Percentiles rank a stretch among this genome's conserved stretches.
Evolutionary conservation across 1,140 invertebrate species (phyloP).

Genomic region (Lepidurus packardi): DNA sequence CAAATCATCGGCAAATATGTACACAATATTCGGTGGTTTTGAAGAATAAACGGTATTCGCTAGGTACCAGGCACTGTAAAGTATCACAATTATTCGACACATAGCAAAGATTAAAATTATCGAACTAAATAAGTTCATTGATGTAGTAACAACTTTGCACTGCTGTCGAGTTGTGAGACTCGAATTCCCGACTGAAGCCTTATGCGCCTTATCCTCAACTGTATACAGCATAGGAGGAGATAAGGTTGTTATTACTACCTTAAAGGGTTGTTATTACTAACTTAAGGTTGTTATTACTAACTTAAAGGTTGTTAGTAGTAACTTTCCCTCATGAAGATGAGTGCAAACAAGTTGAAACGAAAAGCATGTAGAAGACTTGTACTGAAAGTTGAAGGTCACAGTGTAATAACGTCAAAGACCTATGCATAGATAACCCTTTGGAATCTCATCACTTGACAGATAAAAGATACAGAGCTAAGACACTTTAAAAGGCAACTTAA

Average conservation of each 20-base stretch:
- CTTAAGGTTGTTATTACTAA: not conserved
- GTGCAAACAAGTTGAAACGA: too few relatives aligned
- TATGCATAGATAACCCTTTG: too few relatives aligned
- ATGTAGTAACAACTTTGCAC: not conserved
- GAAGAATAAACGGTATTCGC: not conserved
- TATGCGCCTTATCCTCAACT: not conserved
- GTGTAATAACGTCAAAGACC: too few relatives aligned
- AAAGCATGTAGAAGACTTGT: too few relatives aligned
- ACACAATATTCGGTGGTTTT: not conserved
- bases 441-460: too few relatives aligned
- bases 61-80: not conserved
- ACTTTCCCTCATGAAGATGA: not conserved
- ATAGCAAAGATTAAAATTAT: not conserved
- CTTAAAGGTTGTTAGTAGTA: not conserved
- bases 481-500: not conserved
- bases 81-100: not conserved
- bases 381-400: too few relatives aligned
- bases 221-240: not conserved
- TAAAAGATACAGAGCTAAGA: not conserved
- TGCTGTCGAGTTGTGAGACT: slow-evolving; percentile 5
- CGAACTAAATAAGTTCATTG: not conserved
- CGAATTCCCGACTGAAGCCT: not conserved
- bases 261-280: not conserved
- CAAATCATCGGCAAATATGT: not conserved
- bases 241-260: not conserved